Conservation (phyloP, 2,888 invertebrate species). For the Idaea dimidiata region DNA sequence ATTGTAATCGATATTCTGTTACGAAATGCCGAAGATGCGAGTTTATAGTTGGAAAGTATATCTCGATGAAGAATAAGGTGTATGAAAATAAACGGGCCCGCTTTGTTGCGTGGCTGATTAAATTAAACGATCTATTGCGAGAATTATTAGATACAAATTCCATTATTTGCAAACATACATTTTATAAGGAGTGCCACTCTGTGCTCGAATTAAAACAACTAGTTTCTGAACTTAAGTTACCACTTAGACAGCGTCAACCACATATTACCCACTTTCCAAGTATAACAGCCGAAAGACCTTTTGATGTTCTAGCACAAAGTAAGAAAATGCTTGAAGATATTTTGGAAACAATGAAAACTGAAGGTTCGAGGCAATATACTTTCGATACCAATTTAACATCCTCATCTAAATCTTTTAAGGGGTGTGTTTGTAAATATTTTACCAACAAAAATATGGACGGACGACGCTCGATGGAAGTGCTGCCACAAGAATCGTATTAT, state of each 20-base stretch:
- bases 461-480: slow-evolving; percentile 7
- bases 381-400: slow-evolving; percentile 20
- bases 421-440: slow-evolving; percentile 35
- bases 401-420: slow-evolving; percentile 10
- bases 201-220: slow-evolving; percentile 34
- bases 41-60: slow-evolving; percentile 36
- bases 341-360: slow-evolving; percentile 28
- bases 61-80: slow-evolving; percentile 26
- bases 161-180: slow-evolving; percentile 30
- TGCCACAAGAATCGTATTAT: slow-evolving; percentile 1
- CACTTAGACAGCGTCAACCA: slow-evolving; percentile 25
- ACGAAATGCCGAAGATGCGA: slow-evolving; percentile 48
- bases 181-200: slow-evolving; percentile 23
- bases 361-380: slow-evolving; percentile 10
- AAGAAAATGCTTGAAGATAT: slow-evolving; percentile 35
- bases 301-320: slow-evolving; percentile 29
- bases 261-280: slow-evolving; percentile 32
- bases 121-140: slow-evolving; percentile 38
- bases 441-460: slow-evolving; percentile 22
- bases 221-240: slow-evolving; percentile 32
- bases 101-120: slow-evolving; percentile 37
- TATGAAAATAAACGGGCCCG: slow-evolving; percentile 27
- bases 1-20: slow-evolving; percentile 37
- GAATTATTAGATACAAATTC: slow-evolving; percentile 31
- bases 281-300: slow-evolving; percentile 17